Evolutionary conservation across 2,888 invertebrate genomes (phyloP).

Genomic region (Thera obeliscata): DNA sequence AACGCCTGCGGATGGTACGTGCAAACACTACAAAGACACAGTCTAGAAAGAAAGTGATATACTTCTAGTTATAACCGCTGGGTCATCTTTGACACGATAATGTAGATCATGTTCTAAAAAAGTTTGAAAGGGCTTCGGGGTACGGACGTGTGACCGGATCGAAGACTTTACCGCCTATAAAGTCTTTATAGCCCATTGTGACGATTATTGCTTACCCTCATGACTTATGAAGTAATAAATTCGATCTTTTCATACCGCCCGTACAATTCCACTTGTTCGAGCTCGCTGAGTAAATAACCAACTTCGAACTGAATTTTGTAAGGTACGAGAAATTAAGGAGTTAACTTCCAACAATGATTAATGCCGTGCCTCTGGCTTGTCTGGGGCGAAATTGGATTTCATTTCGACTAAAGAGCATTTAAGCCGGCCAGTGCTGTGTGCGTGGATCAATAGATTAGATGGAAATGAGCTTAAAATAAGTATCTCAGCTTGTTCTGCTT

Average conservation of each 20-base stretch:
- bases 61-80: conserved; percentile 3
- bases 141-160: conserved; percentile 70
- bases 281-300: conserved; percentile 52
- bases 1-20: conserved; percentile 16
- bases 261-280: conserved; percentile 57
- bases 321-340: conserved; percentile 49
- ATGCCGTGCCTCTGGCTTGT: conserved; percentile 42
- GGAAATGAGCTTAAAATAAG: conserved; percentile 64
- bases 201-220: conserved; percentile 83
- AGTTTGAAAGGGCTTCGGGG: conserved; percentile 23
- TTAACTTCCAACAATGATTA: conserved; percentile 45
- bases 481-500: conserved; percentile 58
- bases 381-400: conserved; percentile 42
- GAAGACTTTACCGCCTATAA: conserved; percentile 81
- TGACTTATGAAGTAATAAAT: conserved; percentile 84
- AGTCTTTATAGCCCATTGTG: conserved; percentile 83
- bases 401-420: conserved; percentile 46
- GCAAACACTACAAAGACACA: conserved; percentile 20
- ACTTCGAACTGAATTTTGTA: conserved; percentile 43
- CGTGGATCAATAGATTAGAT: conserved; percentile 64
- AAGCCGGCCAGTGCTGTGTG: conserved; percentile 53
- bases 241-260: conserved; percentile 73
- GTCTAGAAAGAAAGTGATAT: conserved; percentile 10
- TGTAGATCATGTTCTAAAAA: conserved; percentile 22
- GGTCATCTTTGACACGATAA: conserved; percentile 49